phyloP scores from a whole-genome alignment of 2,888 invertebrate species.

The Oligia latruncula region DNA sequence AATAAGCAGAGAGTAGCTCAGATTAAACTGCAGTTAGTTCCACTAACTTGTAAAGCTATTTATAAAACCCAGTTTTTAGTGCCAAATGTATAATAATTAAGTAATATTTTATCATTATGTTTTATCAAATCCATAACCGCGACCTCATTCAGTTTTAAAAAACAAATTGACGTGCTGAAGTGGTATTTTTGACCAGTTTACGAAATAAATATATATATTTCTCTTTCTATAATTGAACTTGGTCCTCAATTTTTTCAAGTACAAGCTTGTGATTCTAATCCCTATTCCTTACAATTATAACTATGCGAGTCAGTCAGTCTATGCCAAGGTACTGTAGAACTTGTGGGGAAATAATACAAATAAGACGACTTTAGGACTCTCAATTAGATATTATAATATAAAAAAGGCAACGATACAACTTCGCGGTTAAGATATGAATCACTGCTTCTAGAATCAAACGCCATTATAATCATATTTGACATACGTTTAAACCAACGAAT shows the following conservation, averaged over 20 bases:
- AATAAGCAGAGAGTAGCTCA: conserved; percentile 33
- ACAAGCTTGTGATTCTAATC: neutral
- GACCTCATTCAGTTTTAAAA: neutral
- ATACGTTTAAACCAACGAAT: too few species aligned
- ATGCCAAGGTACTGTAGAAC: too few species aligned
- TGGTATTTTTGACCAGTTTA: neutral
- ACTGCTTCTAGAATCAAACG: too few species aligned
- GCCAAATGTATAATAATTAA: neutral
- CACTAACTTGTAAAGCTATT: conserved; percentile 5
- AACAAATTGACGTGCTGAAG: neutral
- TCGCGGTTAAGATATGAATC: too few species aligned
- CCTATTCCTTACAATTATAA: neutral
- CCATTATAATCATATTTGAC: too few species aligned
- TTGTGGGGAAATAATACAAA: too few species aligned
- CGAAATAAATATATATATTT: neutral
- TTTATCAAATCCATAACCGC: neutral
- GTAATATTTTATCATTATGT: neutral
- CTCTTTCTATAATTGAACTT: neutral
- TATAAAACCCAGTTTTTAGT: neutral
- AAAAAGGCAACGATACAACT: too few species aligned
- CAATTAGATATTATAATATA: too few species aligned
- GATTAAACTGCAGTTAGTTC: conserved; percentile 46
- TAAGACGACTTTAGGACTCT: too few species aligned
- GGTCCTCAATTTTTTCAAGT: neutral
- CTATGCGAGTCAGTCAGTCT: neutral